Conservation (phyloP, 2,113 vertebrate species). For the Ciconia maguari region DNA sequence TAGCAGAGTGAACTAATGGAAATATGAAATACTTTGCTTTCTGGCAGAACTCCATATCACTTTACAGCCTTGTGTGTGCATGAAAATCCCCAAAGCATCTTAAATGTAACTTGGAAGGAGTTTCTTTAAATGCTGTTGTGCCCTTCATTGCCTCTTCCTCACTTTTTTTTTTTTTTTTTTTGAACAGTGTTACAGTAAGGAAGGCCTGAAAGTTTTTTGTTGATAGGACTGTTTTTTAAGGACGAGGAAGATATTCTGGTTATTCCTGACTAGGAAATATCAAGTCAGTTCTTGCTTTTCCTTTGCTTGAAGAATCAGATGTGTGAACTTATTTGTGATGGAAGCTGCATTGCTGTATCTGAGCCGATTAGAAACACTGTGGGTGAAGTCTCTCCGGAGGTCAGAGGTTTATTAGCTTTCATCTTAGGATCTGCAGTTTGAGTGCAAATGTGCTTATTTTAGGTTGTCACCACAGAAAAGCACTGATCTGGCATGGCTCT, state of each 20-base stretch:
- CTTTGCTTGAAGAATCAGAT: neutral
- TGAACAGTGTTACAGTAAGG: neutral
- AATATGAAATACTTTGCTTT: neutral
- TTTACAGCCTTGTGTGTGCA: neutral
- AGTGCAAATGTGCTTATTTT: neutral
- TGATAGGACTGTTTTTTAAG: neutral
- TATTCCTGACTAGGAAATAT: neutral
- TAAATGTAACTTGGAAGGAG: neutral
- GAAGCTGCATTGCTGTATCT: neutral
- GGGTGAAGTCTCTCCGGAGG: neutral
- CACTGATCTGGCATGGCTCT: neutral
- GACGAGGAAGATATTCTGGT: neutral
- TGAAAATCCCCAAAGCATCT: neutral
- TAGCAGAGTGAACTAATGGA: neutral
- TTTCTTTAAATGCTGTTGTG: neutral
- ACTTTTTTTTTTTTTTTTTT: neutral
- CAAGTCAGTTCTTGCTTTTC: neutral
- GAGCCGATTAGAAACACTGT: neutral
- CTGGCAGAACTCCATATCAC: neutral
- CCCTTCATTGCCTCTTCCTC: neutral
- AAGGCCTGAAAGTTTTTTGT: neutral
- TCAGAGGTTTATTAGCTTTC: neutral
- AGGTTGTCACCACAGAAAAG: neutral
- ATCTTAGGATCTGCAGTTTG: neutral
- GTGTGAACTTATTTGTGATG: neutral